Conservation (phyloP, 2,113 vertebrate species). For the Mirounga angustirostris region DNA sequence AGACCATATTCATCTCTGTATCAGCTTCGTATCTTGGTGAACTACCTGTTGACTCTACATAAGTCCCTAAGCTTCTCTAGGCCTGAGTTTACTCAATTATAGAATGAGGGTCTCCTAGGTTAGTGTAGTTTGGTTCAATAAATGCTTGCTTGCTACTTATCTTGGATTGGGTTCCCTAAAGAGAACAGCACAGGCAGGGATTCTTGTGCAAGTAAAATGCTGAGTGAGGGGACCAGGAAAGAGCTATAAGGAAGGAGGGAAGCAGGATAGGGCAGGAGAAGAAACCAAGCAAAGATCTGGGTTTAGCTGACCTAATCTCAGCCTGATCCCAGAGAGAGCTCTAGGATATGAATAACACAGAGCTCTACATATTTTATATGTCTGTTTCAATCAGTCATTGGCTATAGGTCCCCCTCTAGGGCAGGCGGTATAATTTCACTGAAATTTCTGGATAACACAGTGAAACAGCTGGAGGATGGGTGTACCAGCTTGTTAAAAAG, state of each 20-base stretch:
- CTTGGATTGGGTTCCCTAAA: not conserved
- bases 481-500: not conserved
- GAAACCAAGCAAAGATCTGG: not conserved
- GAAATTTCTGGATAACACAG: not conserved
- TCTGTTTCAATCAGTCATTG: not conserved
- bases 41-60: not conserved
- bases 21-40: not conserved
- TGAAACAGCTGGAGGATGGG: not conserved
- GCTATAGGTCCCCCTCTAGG: not conserved
- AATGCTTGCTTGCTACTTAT: not conserved
- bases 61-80: not conserved
- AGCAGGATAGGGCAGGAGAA: not conserved
- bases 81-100: not conserved
- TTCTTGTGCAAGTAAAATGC: not conserved
- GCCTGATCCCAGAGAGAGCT: not conserved
- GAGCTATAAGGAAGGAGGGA: not conserved
- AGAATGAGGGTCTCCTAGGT: not conserved
- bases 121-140: not conserved
- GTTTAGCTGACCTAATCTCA: not conserved
- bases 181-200: not conserved
- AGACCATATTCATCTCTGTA: not conserved
- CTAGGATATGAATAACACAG: not conserved
- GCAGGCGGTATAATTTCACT: not conserved
- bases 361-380: not conserved
- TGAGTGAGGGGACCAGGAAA: not conserved